These are phyloP conservation scores for Erebia epiphron DNA, from an alignment of 2,888 invertebrate genomes.

Conservation along the genomic window DNA sequence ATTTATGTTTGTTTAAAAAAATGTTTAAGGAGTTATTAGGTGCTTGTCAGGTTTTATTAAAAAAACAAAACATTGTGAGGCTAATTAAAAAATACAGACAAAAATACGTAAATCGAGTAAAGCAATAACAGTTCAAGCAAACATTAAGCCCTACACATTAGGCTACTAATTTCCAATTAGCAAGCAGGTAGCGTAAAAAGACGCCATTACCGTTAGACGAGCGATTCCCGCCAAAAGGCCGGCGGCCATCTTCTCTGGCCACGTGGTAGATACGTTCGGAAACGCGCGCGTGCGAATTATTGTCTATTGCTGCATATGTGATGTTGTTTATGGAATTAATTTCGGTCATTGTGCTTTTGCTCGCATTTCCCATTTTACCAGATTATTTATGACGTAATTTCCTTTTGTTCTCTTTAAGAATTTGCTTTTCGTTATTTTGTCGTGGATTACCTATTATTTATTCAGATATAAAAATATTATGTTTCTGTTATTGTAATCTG, in stretches of 20 bases:
- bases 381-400: conserved; percentile 50
- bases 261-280: conserved; percentile 60
- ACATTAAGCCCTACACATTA: conserved; percentile 77
- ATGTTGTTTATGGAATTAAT: conserved; percentile 82
- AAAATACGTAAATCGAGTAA: conserved; percentile 69
- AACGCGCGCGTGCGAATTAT: conserved; percentile 79
- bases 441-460: not conserved
- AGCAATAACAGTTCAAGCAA: conserved; percentile 68
- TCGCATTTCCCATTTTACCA: conserved; percentile 48
- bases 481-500: too few species aligned
- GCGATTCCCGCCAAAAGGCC: conserved; percentile 74
- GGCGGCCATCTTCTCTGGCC: conserved; percentile 60
- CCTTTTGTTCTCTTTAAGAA: conserved; percentile 41
- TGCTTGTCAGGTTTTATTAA: not conserved
- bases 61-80: conserved; percentile 34
- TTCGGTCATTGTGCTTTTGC: conserved; percentile 67
- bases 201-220: conserved; percentile 70
- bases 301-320: conserved; percentile 77
- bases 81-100: conserved; percentile 66
- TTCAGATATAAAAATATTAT: not conserved
- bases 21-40: not conserved
- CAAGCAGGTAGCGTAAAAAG: conserved; percentile 82
- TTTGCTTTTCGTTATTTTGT: conserved; percentile 32
- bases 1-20: not conserved
- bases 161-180: conserved; percentile 79